Conservation (phyloP, 2,113 vertebrate genomes). For the Oncorhynchus gorbuscha region DNA sequence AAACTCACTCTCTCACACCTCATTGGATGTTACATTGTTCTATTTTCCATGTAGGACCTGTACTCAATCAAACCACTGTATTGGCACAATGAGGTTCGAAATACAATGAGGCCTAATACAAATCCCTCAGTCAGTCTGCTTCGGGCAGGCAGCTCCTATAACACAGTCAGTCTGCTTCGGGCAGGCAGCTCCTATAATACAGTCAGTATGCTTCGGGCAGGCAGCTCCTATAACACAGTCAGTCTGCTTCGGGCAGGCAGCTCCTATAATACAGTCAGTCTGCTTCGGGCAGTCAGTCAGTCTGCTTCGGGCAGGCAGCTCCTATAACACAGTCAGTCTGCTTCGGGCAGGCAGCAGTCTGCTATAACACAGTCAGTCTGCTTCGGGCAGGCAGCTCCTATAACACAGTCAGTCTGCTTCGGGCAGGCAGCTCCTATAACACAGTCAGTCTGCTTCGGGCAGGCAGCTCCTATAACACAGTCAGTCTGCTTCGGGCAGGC, state of each 20-base stretch:
- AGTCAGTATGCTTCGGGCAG: slow-evolving; percentile 23
- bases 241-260: slow-evolving; percentile 11
- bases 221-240: background rate
- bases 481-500: too few relatives aligned
- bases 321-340: too few relatives aligned
- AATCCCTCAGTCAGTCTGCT: slow-evolving; percentile 22
- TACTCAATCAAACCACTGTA: slow-evolving; percentile 31
- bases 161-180: too few relatives aligned
- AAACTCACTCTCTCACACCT: background rate
- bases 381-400: too few relatives aligned
- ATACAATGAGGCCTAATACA: background rate
- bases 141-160: slow-evolving; percentile 32
- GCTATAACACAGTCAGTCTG: too few relatives aligned
- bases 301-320: too few relatives aligned
- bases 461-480: too few relatives aligned
- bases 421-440: too few relatives aligned
- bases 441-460: too few relatives aligned
- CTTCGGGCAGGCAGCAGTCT: too few relatives aligned
- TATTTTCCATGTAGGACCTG: background rate
- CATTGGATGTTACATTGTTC: background rate
- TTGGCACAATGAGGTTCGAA: slow-evolving; percentile 9
- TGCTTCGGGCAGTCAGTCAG: too few relatives aligned
- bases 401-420: too few relatives aligned
- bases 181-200: slow-evolving; percentile 37
- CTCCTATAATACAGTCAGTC: slow-evolving; percentile 38